These are phyloP conservation scores for Tamias sibiricus DNA, from an alignment of 2,113 vertebrate genomes.

Conservation along the genomic window DNA sequence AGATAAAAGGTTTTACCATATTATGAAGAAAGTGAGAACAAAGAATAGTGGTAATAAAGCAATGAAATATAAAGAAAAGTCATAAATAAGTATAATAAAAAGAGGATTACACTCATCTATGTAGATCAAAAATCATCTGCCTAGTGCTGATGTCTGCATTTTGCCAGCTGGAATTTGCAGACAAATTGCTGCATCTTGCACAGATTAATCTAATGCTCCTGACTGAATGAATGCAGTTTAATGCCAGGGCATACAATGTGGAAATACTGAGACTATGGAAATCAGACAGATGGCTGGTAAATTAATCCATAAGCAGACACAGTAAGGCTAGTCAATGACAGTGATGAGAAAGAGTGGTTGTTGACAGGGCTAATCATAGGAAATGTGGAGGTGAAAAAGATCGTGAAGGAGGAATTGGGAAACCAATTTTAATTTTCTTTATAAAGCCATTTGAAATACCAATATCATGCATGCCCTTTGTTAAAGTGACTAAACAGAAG, in stretches of 20 bases:
- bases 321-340: constrained; percentile 82
- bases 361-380: constrained; percentile 56
- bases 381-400: constrained; percentile 76
- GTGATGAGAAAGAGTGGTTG: constrained; percentile 70
- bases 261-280: constrained; percentile 74
- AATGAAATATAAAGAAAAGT: constrained; percentile 69
- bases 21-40: constrained; percentile 33
- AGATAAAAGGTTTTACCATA: constrained; percentile 23
- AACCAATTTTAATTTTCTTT: neutral
- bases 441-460: neutral
- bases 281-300: constrained; percentile 84
- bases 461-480: neutral
- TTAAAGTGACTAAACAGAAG: neutral
- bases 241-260: constrained; percentile 60
- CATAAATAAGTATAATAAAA: constrained; percentile 82
- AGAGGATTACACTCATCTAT: constrained; percentile 59
- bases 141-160: constrained; percentile 64
- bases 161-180: constrained; percentile 76
- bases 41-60: constrained; percentile 53
- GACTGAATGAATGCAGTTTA: constrained; percentile 72
- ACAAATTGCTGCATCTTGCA: constrained; percentile 77
- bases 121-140: constrained; percentile 65
- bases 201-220: constrained; percentile 82
- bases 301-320: constrained; percentile 82
- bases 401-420: neutral